Evolutionary conservation across 2,113 vertebrate genomes (phyloP).

Genomic region (Australoheros scitulus): DNA sequence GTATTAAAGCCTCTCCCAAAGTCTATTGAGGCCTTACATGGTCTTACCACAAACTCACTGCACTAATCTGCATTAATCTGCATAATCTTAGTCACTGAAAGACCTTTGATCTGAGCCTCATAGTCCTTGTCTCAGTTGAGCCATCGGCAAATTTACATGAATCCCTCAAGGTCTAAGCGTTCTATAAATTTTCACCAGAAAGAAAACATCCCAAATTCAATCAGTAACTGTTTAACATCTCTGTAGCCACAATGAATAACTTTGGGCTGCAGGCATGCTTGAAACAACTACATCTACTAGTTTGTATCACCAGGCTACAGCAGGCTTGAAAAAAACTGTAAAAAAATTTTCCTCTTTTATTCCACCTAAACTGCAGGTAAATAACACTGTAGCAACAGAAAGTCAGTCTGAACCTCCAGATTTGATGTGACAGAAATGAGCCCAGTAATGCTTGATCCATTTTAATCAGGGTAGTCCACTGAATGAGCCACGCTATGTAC

Average conservation of each 20-base stretch:
- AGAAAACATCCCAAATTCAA: not conserved
- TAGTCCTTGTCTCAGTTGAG: not conserved
- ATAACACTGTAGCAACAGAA: not conserved
- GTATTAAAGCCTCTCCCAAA: not conserved
- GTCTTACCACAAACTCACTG: not conserved
- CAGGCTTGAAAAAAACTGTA: not conserved
- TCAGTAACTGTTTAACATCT: not conserved
- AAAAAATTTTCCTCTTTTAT: no score
- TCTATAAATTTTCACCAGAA: not conserved
- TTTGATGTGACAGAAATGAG: not conserved
- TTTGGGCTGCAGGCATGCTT: not conserved
- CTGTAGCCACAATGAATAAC: not conserved
- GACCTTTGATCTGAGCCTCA: not conserved
- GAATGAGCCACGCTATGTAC: not conserved
- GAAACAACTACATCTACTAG: not conserved
- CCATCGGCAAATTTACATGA: not conserved
- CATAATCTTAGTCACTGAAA: not conserved
- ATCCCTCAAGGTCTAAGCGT: not conserved
- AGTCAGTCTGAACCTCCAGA: not conserved
- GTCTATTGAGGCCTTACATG: not conserved
- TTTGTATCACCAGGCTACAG: not conserved
- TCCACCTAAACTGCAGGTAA: no score
- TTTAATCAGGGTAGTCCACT: not conserved
- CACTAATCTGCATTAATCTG: not conserved
- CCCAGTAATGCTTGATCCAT: not conserved